phyloP scores from a whole-genome alignment of 2,797 vertebrate species.

The Cryptoprocta ferox region DNA sequence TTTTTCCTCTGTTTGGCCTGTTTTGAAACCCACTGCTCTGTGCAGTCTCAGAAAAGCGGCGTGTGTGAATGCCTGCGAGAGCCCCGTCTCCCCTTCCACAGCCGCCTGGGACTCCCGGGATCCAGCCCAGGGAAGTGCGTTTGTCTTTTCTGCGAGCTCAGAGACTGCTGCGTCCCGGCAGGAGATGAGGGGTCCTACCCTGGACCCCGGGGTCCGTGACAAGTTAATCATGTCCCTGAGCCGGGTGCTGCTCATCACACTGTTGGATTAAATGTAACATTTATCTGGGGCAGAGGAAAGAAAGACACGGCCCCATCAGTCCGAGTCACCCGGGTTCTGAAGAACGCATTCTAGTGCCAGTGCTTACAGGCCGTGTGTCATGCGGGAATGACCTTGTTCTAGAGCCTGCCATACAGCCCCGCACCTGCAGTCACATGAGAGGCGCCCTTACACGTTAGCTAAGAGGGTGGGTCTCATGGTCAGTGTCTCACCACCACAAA shows the following conservation, averaged over 20 bases:
- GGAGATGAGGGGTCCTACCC: background rate
- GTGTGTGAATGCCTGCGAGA: too few species aligned
- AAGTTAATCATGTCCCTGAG: background rate
- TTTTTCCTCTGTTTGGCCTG: background rate
- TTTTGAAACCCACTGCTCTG: background rate
- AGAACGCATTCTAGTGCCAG: background rate
- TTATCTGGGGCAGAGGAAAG: background rate
- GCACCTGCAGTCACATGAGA: background rate
- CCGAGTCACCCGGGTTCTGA: background rate
- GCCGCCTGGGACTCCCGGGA: background rate
- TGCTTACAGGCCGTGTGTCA: too few species aligned
- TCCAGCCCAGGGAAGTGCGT: too few species aligned
- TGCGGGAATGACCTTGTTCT: fast-evolving
- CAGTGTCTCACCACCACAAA: background rate
- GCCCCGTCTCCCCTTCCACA: fast-evolving
- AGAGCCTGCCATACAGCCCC: fast-evolving
- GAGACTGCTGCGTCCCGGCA: background rate
- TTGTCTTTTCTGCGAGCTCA: background rate
- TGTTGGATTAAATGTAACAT: too few species aligned
- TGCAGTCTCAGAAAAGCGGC: background rate
- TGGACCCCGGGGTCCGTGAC: background rate
- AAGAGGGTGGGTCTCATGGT: background rate
- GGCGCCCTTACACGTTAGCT: background rate
- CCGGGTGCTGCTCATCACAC: background rate
- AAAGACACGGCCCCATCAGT: background rate